These are phyloP conservation scores for Sylvicapra grimmia DNA, from an alignment of 2,113 vertebrate genomes.

Conservation along the genomic window DNA sequence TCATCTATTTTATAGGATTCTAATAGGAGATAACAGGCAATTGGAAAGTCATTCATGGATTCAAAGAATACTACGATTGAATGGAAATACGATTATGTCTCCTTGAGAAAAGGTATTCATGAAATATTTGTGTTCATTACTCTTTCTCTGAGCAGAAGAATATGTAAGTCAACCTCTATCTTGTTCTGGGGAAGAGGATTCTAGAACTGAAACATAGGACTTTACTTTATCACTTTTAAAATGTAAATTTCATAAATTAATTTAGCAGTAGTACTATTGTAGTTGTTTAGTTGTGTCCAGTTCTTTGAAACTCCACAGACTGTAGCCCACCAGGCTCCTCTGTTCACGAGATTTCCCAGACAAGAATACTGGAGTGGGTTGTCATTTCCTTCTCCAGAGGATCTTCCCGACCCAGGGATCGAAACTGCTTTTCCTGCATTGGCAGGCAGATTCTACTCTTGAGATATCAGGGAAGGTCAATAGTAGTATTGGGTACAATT, in stretches of 20 bases:
- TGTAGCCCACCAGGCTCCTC: not conserved
- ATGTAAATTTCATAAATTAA: constrained; percentile 1
- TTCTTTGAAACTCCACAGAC: not conserved
- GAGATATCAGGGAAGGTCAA: not conserved
- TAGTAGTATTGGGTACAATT: not conserved
- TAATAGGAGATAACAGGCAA: constrained; percentile 32
- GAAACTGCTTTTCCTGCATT: not conserved
- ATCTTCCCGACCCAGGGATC: not conserved
- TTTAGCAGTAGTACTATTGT: not conserved
- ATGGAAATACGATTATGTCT: constrained; percentile 42
- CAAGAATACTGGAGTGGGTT: not conserved
- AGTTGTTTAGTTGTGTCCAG: not conserved
- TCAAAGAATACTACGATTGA: constrained; percentile 13
- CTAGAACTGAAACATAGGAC: not conserved
- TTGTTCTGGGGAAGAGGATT: constrained; percentile 15
- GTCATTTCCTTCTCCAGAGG: not conserved
- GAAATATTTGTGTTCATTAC: constrained; percentile 51
- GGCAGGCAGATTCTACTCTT: not conserved
- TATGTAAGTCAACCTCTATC: not conserved
- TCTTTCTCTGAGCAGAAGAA: constrained; percentile 32
- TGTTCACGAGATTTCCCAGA: not conserved
- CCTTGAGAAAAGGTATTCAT: constrained; percentile 29
- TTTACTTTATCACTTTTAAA: constrained; percentile 24
- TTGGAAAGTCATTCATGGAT: constrained; percentile 34
- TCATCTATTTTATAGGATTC: constrained; percentile 40